Conservation (phyloP, 2,797 vertebrate genomes). For the Gobionotothen gibberifrons region DNA sequence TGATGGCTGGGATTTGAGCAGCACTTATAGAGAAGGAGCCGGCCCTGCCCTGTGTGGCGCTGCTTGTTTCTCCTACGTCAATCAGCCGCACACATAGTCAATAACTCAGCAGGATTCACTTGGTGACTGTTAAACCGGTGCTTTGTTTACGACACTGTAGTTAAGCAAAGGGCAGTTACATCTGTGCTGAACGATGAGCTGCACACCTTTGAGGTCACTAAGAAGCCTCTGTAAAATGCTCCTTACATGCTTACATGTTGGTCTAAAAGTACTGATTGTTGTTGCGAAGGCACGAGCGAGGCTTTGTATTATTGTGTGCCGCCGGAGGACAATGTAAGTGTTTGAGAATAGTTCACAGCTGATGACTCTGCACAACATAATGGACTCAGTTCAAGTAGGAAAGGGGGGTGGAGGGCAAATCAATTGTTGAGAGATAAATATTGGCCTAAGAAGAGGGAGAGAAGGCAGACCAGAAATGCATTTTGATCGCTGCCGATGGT, state of each 20-base stretch:
- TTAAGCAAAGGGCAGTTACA: slow-evolving; percentile 17
- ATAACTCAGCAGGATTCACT: slow-evolving; percentile 43
- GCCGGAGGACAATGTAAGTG: slow-evolving; percentile 11
- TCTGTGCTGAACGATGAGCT: background rate
- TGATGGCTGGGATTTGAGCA: slow-evolving; percentile 74
- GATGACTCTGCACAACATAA: slow-evolving; percentile 79
- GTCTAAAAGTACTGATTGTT: background rate
- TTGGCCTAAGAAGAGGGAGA: slow-evolving; percentile 41
- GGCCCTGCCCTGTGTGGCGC: slow-evolving; percentile 63
- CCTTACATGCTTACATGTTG: background rate
- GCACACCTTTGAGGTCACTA: background rate
- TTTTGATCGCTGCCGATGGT: slow-evolving; percentile 29
- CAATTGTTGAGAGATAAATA: slow-evolving; percentile 70
- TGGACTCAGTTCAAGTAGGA: slow-evolving; percentile 66
- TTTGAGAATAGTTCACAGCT: slow-evolving; percentile 49
- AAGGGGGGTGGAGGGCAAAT: slow-evolving; percentile 60
- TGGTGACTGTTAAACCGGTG: slow-evolving; percentile 28
- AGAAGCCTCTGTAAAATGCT: slow-evolving; percentile 1
- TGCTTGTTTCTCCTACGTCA: slow-evolving; percentile 54
- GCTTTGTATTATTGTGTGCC: slow-evolving; percentile 5
- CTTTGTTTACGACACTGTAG: slow-evolving; percentile 30
- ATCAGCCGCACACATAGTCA: slow-evolving; percentile 18
- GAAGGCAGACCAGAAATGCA: slow-evolving; percentile 51
- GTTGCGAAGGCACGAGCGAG: background rate
- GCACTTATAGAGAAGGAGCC: slow-evolving; percentile 75